phyloP scores from a whole-genome alignment of 2,888 invertebrate genomes.

The Chrysotoxum bicinctum region DNA sequence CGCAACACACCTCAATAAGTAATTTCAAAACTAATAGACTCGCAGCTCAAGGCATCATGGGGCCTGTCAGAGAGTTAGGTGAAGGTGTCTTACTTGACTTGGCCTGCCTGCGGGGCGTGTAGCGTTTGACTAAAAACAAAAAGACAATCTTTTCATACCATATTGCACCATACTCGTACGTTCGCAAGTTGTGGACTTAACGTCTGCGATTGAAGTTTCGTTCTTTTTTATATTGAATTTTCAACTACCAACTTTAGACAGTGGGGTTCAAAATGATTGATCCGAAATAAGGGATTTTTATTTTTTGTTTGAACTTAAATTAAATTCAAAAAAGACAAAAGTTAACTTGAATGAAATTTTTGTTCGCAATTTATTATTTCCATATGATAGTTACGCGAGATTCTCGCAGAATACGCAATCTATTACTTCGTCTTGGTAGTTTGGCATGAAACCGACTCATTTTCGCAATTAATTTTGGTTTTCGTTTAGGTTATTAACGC shows the following conservation, averaged over 20 bases:
- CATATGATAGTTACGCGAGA: no score
- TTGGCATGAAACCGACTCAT: background rate
- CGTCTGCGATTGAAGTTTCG: constrained; percentile 11
- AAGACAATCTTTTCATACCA: constrained; percentile 27
- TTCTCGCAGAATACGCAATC: no score
- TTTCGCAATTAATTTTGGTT: no score
- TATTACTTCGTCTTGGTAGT: no score
- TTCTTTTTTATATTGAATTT: constrained; percentile 11
- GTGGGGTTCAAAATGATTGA: constrained; percentile 14
- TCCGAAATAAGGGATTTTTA: background rate
- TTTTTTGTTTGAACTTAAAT: background rate
- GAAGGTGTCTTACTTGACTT: constrained; percentile 43
- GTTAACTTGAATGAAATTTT: background rate
- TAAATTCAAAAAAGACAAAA: background rate
- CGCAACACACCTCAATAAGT: constrained; percentile 42
- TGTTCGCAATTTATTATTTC: background rate
- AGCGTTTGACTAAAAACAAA: background rate
- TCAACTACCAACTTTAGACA: constrained; percentile 10
- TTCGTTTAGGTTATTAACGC: no score
- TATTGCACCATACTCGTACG: constrained; percentile 42
- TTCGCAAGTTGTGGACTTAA: background rate
- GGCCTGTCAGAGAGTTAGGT: constrained; percentile 1
- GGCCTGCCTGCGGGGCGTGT: constrained; percentile 29
- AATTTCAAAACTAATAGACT: constrained; percentile 50
- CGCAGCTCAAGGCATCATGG: constrained; percentile 13